Conservation (phyloP, 2,113 vertebrate genomes). For the Psilopsiagon aymara region DNA sequence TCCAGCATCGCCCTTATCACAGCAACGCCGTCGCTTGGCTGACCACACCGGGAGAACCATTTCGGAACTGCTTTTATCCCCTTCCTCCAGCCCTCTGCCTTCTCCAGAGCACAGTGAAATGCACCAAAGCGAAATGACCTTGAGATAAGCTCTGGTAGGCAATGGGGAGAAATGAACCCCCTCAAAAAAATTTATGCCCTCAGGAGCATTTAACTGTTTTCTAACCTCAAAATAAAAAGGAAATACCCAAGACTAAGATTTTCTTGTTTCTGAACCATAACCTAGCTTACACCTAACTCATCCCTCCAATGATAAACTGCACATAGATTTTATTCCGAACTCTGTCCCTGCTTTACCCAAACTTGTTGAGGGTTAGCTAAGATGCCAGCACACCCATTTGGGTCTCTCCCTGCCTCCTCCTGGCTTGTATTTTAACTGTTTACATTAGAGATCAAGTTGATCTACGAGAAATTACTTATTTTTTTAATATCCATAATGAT, state of each 20-base stretch:
- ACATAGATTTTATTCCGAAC: background rate
- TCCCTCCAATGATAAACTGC: background rate
- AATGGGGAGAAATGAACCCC: slow-evolving; percentile 53
- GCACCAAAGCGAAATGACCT: slow-evolving; percentile 71
- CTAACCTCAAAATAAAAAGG: background rate
- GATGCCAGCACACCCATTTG: background rate
- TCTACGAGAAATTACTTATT: slow-evolving; percentile 55
- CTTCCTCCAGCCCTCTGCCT: slow-evolving; percentile 68
- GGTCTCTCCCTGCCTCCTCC: background rate
- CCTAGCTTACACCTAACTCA: background rate
- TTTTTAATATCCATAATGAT: slow-evolving; percentile 70
- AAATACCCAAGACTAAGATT: background rate
- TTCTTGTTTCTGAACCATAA: background rate
- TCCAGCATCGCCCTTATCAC: slow-evolving; percentile 67
- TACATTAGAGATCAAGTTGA: slow-evolving; percentile 69
- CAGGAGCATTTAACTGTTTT: slow-evolving; percentile 36
- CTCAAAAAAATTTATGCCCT: background rate
- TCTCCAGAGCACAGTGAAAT: slow-evolving; percentile 59
- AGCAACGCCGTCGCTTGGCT: slow-evolving; percentile 56
- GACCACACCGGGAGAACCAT: slow-evolving; percentile 58
- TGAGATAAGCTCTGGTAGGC: slow-evolving; percentile 68
- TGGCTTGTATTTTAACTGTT: slow-evolving; percentile 51
- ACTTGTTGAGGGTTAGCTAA: slow-evolving; percentile 34
- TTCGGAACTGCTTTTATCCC: slow-evolving; percentile 79
- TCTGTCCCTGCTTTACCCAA: slow-evolving; percentile 1